Evolutionary conservation across 2,113 vertebrate species (phyloP).

Genomic region (Alaudala cheleensis): DNA sequence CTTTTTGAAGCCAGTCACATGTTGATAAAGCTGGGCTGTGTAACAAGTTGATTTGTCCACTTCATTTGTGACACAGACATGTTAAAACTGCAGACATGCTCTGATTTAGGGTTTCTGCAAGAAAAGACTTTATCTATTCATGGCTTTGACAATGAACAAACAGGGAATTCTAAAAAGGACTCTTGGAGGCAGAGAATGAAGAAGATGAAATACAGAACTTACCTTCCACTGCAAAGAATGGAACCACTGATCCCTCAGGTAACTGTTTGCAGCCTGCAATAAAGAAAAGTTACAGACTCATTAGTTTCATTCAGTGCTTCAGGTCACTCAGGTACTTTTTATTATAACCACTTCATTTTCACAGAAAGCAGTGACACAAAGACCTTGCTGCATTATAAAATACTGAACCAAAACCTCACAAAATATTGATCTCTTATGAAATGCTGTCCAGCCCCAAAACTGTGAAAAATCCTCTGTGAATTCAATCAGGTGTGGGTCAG

Average conservation of each 20-base stretch:
- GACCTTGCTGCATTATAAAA: not conserved
- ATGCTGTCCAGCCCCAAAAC: not conserved
- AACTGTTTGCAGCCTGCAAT: conserved; percentile 96
- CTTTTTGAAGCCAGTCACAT: not conserved
- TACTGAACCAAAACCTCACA: not conserved
- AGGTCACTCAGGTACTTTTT: not conserved
- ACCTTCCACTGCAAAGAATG: conserved; percentile 99
- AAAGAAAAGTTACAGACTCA: conserved; percentile 19
- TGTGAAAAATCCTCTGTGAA: not conserved
- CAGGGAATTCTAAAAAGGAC: not conserved
- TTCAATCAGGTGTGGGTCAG: not conserved
- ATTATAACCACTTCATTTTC: not conserved
- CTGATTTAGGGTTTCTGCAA: not conserved
- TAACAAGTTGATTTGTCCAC: not conserved
- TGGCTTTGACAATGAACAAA: not conserved
- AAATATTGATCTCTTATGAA: not conserved
- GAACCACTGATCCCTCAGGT: conserved; percentile 99
- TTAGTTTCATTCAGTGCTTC: conserved; percentile 5
- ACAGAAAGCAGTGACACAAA: not conserved
- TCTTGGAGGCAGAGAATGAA: not conserved
- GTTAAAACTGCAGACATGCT: not conserved
- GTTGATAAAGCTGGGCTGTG: not conserved
- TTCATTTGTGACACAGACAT: not conserved
- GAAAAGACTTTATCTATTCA: not conserved
- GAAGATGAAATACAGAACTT: conserved; percentile 28